These are phyloP conservation scores for pig (Sus scrofa) DNA, from an alignment of 2,113 vertebrate species.

Conservation along the genomic window T2T-Sscrofa CM000813.6:147199501-147200000, in stretches of 20 bases:
- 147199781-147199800: no score
- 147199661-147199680: not conserved
- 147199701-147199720: not conserved
- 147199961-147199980: not conserved
- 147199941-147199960: not conserved
- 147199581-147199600: not conserved
- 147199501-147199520: not conserved
- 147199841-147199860: not conserved
- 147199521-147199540: not conserved
- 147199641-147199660: not conserved
- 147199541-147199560: accelerated
- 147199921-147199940: not conserved
- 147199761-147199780: no score
- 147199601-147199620: not conserved
- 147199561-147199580: not conserved
- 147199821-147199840: not conserved
- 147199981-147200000: not conserved
- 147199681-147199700: not conserved
- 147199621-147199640: not conserved
- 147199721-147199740: not conserved
- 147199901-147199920: not conserved
- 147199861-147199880: not conserved
- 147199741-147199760: no score
- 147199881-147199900: not conserved
- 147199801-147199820: not conserved